Conservation (phyloP, 1,140 invertebrate genomes). For the Drosophila biarmipes region DNA sequence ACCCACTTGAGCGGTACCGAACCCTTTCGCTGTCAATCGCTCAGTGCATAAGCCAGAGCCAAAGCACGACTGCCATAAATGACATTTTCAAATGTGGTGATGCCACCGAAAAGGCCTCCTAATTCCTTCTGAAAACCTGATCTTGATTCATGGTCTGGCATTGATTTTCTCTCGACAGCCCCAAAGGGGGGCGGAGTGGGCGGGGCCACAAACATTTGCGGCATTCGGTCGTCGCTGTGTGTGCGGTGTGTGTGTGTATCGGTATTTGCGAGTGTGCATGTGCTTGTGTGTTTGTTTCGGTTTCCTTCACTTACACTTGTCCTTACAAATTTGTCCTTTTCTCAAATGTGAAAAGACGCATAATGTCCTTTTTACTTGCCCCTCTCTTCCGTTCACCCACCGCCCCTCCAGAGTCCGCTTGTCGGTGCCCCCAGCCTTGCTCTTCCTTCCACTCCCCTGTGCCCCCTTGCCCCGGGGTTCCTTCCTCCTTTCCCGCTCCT, state of each 20-base stretch:
- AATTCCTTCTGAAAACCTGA: conserved; percentile 47
- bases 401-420: neutral
- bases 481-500: conserved; percentile 23
- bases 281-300: conserved; percentile 57
- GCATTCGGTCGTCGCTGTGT: conserved; percentile 18
- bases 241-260: conserved; percentile 13
- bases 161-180: conserved; percentile 73
- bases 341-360: conserved; percentile 83
- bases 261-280: conserved; percentile 33
- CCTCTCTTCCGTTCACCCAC: conserved; percentile 14
- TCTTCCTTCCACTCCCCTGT: conserved; percentile 24
- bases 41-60: neutral
- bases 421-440: conserved; percentile 26
- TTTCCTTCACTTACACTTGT: conserved; percentile 81
- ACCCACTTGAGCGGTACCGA: no score
- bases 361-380: conserved; percentile 79
- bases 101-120: conserved; percentile 12
- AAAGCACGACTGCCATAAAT: conserved; percentile 6
- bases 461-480: conserved; percentile 12
- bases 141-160: conserved; percentile 59
- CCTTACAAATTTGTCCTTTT: conserved; percentile 83
- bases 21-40: no score
- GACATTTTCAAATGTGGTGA: conserved; percentile 15
- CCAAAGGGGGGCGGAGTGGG: conserved; percentile 42
- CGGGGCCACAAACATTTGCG: conserved; percentile 40